Evolutionary conservation across 2,113 vertebrate species (phyloP).

Genomic region (Hippocampus barbouri): DNA sequence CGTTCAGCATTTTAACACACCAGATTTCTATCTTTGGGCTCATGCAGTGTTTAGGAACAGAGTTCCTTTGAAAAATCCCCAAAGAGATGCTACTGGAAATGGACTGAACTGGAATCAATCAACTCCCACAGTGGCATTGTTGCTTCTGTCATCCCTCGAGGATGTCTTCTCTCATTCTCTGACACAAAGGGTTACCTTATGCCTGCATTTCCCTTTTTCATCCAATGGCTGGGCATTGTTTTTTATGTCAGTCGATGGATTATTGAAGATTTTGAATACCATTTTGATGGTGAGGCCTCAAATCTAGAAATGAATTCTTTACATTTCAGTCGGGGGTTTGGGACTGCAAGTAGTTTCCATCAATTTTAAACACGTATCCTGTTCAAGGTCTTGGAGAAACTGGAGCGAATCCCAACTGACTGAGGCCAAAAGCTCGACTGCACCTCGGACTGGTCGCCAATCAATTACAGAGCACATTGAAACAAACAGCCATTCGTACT

Average conservation of each 20-base stretch:
- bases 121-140: constrained; percentile 8
- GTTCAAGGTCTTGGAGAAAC: neutral
- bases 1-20: constrained; percentile 12
- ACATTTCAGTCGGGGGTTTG: neutral
- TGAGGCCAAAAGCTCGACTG: neutral
- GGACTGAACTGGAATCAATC: constrained; percentile 21
- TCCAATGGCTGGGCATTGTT: neutral
- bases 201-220: neutral
- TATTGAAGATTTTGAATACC: neutral
- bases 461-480: neutral
- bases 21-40: constrained; percentile 20
- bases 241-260: neutral
- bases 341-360: neutral
- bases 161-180: neutral
- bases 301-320: neutral
- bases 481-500: neutral
- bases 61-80: constrained; percentile 20
- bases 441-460: neutral
- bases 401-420: neutral
- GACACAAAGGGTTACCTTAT: constrained; percentile 1
- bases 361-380: neutral
- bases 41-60: constrained; percentile 9
- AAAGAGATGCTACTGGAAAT: constrained; percentile 15
- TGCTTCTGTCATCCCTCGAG: constrained; percentile 9
- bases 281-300: neutral